Evolutionary conservation across 1,140 invertebrate species (phyloP).

Genomic region (Arion vulgaris): DNA sequence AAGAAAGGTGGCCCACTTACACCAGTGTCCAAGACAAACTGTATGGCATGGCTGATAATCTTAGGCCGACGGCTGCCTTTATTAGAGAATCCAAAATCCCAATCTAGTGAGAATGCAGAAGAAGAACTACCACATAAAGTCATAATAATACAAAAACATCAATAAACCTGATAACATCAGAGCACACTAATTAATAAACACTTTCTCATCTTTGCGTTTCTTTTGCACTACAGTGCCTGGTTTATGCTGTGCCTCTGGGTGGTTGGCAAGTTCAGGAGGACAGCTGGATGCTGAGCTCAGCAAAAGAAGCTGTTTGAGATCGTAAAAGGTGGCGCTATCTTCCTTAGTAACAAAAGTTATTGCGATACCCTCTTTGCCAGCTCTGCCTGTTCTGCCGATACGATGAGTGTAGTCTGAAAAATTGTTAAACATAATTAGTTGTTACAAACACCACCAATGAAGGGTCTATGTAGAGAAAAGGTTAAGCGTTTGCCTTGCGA

Average conservation of each 20-base stretch:
- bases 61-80: too few species aligned
- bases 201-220: conserved; percentile 89
- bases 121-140: too few species aligned
- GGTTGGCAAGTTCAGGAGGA: conserved; percentile 96
- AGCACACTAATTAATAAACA: conserved; percentile 65
- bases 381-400: conserved; percentile 98
- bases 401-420: conserved; percentile 96
- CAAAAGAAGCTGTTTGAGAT: conserved; percentile 93
- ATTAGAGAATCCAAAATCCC: too few species aligned
- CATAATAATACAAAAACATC: too few species aligned
- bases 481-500: too few species aligned
- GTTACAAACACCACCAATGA: too few species aligned
- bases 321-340: conserved; percentile 95
- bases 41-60: too few species aligned
- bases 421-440: not conserved
- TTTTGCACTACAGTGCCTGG: conserved; percentile 94
- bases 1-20: too few species aligned
- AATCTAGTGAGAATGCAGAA: too few species aligned
- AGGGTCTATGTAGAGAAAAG: too few species aligned
- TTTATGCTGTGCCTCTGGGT: conserved; percentile 98
- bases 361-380: conserved; percentile 96
- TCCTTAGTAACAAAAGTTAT: conserved; percentile 98
- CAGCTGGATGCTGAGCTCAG: conserved; percentile 94
- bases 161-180: too few species aligned
- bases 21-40: too few species aligned